phyloP scores from a whole-genome alignment of 2,113 vertebrate species.

The Bubo scandiacus region DNA sequence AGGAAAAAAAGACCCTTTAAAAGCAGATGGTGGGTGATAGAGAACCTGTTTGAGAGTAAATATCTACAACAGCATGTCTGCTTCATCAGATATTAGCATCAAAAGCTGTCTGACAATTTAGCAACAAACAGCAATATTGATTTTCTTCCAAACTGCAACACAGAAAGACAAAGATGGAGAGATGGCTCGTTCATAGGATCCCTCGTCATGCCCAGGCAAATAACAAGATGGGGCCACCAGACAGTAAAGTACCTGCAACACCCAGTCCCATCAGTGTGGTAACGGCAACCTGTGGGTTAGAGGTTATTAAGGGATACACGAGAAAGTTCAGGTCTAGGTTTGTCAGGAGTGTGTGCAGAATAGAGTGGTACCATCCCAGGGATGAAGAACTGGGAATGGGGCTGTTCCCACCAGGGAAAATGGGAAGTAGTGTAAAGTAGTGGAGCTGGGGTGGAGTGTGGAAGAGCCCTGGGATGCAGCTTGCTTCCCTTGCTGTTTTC shows the following conservation, averaged over 20 bases:
- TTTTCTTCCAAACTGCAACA: constrained; percentile 45
- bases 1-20: not conserved
- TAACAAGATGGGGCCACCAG: not conserved
- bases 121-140: constrained; percentile 58
- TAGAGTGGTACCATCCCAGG: not conserved
- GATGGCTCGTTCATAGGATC: not conserved
- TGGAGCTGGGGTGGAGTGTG: not conserved
- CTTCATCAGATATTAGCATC: constrained; percentile 67
- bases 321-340: not conserved
- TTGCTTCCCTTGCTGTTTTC: not conserved
- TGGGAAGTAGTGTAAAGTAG: not conserved
- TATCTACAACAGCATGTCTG: constrained; percentile 50
- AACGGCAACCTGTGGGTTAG: not conserved
- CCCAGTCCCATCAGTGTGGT: accelerated
- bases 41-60: constrained; percentile 48
- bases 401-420: not conserved
- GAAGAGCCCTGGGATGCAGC: not conserved
- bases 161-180: constrained; percentile 17
- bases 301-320: not conserved
- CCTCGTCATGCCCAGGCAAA: not conserved
- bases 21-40: constrained; percentile 55
- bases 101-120: constrained; percentile 62
- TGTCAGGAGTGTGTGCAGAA: not conserved
- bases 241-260: not conserved
- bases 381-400: not conserved